phyloP scores from a whole-genome alignment of 2,797 vertebrate genomes.

The Trichosurus vulpecula region DNA sequence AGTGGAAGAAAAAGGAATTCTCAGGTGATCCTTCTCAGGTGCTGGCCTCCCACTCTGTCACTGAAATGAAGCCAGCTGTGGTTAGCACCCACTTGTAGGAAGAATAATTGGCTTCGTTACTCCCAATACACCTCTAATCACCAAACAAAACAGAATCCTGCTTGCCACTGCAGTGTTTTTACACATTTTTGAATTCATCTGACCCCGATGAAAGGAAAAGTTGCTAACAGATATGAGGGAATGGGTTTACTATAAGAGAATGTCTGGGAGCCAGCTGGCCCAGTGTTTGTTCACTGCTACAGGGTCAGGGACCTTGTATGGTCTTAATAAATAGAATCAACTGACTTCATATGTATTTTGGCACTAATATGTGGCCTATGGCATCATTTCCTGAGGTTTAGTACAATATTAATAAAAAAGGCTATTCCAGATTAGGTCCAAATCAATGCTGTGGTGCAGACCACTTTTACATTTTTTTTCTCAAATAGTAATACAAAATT shows the following conservation, averaged over 20 bases:
- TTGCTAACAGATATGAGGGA: slow-evolving; percentile 79
- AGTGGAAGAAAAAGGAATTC: slow-evolving; percentile 28
- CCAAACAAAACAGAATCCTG: slow-evolving; percentile 51
- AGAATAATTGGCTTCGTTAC: background rate
- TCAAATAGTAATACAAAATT: slow-evolving; percentile 60
- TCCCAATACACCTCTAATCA: slow-evolving; percentile 30
- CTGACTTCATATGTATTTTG: slow-evolving; percentile 84
- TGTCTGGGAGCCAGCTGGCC: slow-evolving; percentile 81
- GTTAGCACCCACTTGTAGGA: slow-evolving; percentile 70
- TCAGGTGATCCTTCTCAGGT: slow-evolving; percentile 67
- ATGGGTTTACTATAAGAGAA: slow-evolving; percentile 76
- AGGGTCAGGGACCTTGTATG: slow-evolving; percentile 82
- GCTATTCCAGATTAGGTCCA: slow-evolving; percentile 79
- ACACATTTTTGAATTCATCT: slow-evolving; percentile 43
- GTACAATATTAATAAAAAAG: slow-evolving; percentile 83
- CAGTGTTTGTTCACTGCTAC: slow-evolving; percentile 73
- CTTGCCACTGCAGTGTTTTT: slow-evolving; percentile 23
- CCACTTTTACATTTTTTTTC: slow-evolving; percentile 72
- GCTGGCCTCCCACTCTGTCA: slow-evolving; percentile 58
- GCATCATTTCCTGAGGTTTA: slow-evolving; percentile 86
- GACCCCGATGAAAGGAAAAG: slow-evolving; percentile 79
- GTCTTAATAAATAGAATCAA: slow-evolving; percentile 85
- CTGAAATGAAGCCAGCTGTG: slow-evolving; percentile 53
- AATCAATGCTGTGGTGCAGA: slow-evolving; percentile 71
- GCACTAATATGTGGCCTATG: slow-evolving; percentile 84